Base-by-base conservation (phyloP, 2,113 vertebrate genomes). In the Zootoca vivipara region DNA sequence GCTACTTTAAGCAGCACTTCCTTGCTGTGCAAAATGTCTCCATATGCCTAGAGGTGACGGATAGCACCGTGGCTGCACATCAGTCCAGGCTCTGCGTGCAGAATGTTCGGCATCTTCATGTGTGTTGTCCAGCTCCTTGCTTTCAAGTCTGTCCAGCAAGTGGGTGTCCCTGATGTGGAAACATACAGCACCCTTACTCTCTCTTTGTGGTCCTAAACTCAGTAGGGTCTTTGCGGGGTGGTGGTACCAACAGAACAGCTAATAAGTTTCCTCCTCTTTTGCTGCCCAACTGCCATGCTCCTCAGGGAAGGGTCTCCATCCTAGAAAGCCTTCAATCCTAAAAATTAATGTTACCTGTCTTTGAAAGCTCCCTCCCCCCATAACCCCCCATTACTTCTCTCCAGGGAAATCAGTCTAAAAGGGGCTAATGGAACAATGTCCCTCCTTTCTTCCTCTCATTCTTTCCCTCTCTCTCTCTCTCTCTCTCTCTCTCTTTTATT, bases 401-500 rank as follows among this genome's bases (percentile, higher is more conserved):
- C 96, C 87, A 93, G 97, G 98, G 98, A 98, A 98, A 98, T 98
- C 96, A 97, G 96, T 96, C 97, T 98, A 97, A 98, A 98, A 98
- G 98, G 98, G 97, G 97, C 98, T 98, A 98, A 99, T 98, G 97
- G 98, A 98, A 98, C 97, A 95, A 95, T 96, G 97, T 97, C 96
- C 96, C 95, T 96, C 96, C 97, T 96, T 96, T 89, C 94, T 91
- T 95, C 92, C 95, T 92, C 94, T 93, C 93, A 46, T 93, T 94
- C 95, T 74, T n/a, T 85, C 33, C 35, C 81, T 95, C 96, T 95
- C 94, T 89, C 87, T 85, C 95, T 96, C 95, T 95, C n/a, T n/a
- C 24, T 78, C 89, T 92, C 92, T 94, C 95, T 96, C 95, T 95
- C 95, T 96, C 96, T 97, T 96, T 97, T 98, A 98, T 98, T 97